These are phyloP conservation scores for Caenorhabditis doughertyi DNA, from an alignment of 2,888 invertebrate species.

Conservation along the genomic window DNA sequence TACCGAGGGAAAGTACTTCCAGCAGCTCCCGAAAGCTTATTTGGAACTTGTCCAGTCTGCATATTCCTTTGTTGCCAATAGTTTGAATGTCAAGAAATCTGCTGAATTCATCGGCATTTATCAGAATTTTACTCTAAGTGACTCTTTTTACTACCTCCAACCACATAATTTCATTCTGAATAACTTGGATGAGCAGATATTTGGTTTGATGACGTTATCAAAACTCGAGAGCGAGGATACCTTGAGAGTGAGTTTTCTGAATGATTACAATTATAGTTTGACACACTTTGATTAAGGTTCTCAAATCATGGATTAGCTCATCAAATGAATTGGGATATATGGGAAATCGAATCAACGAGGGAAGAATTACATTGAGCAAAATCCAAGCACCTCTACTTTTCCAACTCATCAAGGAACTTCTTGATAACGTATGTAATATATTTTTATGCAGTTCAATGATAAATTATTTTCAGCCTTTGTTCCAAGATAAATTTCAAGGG, in stretches of 20 bases:
- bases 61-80: constrained; percentile 1
- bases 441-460: not conserved
- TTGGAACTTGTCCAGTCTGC: constrained; percentile 31
- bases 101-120: constrained; percentile 4
- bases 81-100: not conserved
- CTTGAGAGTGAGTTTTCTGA: not conserved
- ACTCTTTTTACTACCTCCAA: not conserved
- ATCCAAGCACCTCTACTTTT: constrained; percentile 49
- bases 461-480: not conserved
- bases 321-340: constrained; percentile 43
- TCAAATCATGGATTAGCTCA: constrained; percentile 30
- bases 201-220: constrained; percentile 27
- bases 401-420: constrained; percentile 38
- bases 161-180: not conserved
- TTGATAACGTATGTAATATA: constrained; percentile 8
- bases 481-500: not conserved
- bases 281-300: constrained; percentile 26
- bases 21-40: constrained; percentile 41
- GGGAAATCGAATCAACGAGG: constrained; percentile 10
- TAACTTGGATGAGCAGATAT: constrained; percentile 48
- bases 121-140: not conserved
- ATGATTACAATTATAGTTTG: not conserved
- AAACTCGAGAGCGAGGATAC: constrained; percentile 11
- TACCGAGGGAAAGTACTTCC: too few species aligned
- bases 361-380: constrained; percentile 5